Evolutionary conservation across 2,113 vertebrate genomes (phyloP).

Genomic region (Chunga burmeisteri): DNA sequence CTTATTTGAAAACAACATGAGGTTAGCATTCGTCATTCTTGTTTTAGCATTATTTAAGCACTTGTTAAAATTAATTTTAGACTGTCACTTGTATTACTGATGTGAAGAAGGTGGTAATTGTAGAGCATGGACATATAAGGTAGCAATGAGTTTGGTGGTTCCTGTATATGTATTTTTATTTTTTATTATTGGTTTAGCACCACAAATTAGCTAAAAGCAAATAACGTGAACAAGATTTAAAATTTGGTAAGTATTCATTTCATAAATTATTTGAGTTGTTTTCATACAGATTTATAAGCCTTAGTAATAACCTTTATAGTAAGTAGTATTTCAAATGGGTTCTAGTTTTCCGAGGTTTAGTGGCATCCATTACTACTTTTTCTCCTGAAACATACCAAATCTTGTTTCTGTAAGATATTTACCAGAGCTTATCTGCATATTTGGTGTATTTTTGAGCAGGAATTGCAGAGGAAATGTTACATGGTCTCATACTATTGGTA

Average conservation of each 20-base stretch:
- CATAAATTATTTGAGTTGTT: not conserved
- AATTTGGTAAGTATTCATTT: not conserved
- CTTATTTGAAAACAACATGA: not conserved
- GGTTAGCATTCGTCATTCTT: not conserved
- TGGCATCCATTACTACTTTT: not conserved
- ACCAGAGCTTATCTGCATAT: not conserved
- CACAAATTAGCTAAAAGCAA: not conserved
- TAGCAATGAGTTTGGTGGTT: not conserved
- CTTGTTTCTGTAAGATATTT: not conserved
- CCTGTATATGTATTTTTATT: not conserved
- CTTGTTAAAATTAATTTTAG: not conserved
- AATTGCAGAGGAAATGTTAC: not conserved
- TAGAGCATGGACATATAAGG: not conserved
- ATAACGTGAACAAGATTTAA: not conserved
- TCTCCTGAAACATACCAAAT: not conserved
- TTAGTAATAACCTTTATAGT: not conserved
- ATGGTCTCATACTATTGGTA: not conserved
- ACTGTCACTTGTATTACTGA: not conserved
- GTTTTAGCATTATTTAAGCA: not conserved
- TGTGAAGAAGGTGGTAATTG: not conserved
- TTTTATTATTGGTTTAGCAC: not conserved
- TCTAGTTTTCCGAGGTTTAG: not conserved
- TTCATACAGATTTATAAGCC: not conserved
- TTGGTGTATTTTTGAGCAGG: not conserved
- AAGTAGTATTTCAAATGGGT: not conserved